Evolutionary conservation across 2,113 vertebrate genomes (phyloP), one percentile per base, ranked within the genome.

Genomic region (Blennius ocellaris): DNA sequence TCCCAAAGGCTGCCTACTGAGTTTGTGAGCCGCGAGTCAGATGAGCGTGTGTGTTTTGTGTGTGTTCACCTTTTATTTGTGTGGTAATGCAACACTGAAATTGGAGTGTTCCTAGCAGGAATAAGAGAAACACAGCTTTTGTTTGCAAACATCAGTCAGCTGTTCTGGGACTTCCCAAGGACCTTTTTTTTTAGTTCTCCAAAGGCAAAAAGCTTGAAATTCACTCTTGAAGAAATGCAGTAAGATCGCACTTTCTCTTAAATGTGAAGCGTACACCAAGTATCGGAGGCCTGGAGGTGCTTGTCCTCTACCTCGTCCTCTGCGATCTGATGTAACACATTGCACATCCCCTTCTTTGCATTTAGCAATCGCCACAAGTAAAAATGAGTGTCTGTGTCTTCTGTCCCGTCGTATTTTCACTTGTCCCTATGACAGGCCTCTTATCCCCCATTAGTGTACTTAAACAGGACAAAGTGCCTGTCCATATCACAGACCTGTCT

Each of bases 401-500:
- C 78, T 77, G 90, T 92, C 91, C 58, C 15, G 6, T 88, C 81
- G 52, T 68, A 92, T 92, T 84, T 87, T 60, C 70, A 78, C 63
- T 81, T n/a, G 82, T 68, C 76, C 68, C 76, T 2, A 15, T 83
- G 90, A 92, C 82, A 74, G 64, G 73, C 76, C 80, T 89, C 89
- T 93, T 90, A 91, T 90, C 80, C 84, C 68, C 85, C 76, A 88
- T 93, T 93, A 92, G 90, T 92, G 81, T 85, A 63, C 89, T 92
- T 92, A 92, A 92, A 87, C 81, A 90, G 88, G 91, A 92, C 93
- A 92, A 93, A 93, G 85, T 86, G 90, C 87, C 89, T 84, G 85
- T 90, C 87, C 78, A 61, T 73, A 87, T 86, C 85, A 82, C 17
- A 51, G 90, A 48, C 84, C 85, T 88, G 86, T 84, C 76, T 81